Percentiles rank a stretch among this genome's conserved stretches.
Conservation (phyloP, 2,113 vertebrate species). For the Taxidea taxus region DNA sequence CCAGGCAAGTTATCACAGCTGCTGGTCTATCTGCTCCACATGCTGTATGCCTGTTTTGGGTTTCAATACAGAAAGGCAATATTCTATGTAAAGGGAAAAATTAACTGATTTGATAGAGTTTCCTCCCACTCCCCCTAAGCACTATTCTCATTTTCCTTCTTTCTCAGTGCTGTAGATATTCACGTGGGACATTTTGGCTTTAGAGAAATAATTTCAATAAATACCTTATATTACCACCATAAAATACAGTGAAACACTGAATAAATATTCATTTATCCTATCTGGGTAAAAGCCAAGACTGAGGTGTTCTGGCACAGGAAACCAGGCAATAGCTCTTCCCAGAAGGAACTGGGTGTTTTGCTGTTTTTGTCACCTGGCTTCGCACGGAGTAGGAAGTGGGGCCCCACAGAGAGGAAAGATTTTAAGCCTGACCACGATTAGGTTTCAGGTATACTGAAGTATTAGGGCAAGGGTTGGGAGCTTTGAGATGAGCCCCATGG, state of each 20-base stretch:
- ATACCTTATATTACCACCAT: neutral
- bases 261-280: neutral
- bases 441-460: neutral
- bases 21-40: neutral
- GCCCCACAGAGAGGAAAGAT: neutral
- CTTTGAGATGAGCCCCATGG: neutral
- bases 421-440: neutral
- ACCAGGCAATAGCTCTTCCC: neutral
- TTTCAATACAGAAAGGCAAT: neutral
- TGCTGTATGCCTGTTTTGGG: fast-evolving
- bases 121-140: neutral
- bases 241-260: neutral
- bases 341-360: neutral
- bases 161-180: neutral
- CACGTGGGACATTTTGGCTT: neutral
- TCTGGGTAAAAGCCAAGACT: neutral
- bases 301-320: neutral
- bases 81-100: neutral
- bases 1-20: neutral
- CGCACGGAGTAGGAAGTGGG: neutral
- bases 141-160: neutral
- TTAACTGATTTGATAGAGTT: neutral
- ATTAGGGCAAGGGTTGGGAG: neutral
- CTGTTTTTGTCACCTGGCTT: neutral
- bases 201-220: neutral